Evolutionary conservation across 2,113 vertebrate genomes (phyloP).

Genomic region (Microtus ochrogaster): DNA sequence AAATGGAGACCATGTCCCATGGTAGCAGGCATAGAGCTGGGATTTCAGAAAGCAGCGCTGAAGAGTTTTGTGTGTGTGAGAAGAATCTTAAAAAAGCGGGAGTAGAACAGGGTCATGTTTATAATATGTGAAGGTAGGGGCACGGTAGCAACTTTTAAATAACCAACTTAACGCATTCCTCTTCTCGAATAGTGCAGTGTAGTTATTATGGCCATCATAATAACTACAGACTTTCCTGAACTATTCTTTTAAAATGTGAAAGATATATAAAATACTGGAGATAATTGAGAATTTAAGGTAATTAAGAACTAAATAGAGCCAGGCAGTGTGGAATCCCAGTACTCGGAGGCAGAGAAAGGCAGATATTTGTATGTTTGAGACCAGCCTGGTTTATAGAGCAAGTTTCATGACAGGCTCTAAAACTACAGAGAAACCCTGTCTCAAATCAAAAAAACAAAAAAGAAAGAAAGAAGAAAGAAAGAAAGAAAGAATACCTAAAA

Average conservation of each 20-base stretch:
- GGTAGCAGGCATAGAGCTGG: background rate
- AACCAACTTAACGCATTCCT: background rate
- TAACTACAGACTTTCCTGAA: background rate
- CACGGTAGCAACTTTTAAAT: background rate
- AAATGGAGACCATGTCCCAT: background rate
- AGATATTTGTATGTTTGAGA: too few species aligned
- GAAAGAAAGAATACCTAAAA: background rate
- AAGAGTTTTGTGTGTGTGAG: background rate
- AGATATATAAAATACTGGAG: too few species aligned
- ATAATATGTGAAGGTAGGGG: background rate
- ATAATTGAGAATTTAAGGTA: too few species aligned
- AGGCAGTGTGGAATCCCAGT: too few species aligned
- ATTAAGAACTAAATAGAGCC: too few species aligned
- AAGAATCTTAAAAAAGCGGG: background rate
- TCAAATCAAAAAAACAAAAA: too few species aligned
- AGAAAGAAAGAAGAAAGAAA: accelerated
- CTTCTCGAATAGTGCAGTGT: conserved; percentile 10
- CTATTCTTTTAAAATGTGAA: background rate
- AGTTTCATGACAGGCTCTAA: too few species aligned
- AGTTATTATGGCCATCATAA: conserved; percentile 1
- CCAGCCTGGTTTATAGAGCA: too few species aligned
- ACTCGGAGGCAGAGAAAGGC: too few species aligned
- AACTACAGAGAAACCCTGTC: too few species aligned
- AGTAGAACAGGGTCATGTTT: background rate
- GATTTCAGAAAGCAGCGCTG: background rate